phyloP scores from a whole-genome alignment of 92 coral and sea anemone species.

The Siderastrea siderea region DNA sequence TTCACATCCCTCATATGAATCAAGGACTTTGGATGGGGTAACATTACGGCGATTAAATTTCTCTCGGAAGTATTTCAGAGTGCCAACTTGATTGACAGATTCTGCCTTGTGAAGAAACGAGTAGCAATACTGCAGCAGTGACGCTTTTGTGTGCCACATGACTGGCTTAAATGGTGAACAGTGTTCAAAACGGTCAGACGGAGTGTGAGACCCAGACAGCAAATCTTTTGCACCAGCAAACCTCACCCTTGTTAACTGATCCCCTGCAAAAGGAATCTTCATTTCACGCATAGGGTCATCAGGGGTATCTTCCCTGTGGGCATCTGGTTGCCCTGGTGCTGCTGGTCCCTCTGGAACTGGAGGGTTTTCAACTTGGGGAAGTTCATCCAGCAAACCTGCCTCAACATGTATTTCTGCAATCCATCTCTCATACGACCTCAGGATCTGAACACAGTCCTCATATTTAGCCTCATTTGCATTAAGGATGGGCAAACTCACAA shows the following conservation, averaged over 20 bases:
- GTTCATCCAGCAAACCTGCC: conserved; percentile 62
- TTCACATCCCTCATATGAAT: conserved; percentile 83
- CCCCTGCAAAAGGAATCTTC: conserved; percentile 66
- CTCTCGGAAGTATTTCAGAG: conserved; percentile 70
- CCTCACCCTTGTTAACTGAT: conserved; percentile 62
- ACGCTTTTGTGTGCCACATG: conserved; percentile 79
- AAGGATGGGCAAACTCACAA: conserved; percentile 63
- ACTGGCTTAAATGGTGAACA: conserved; percentile 43
- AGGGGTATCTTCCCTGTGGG: conserved; percentile 56
- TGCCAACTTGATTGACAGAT: conserved; percentile 52
- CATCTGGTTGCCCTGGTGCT: conserved; percentile 69
- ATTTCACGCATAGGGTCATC: conserved; percentile 75
- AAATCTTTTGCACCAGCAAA: conserved; percentile 76
- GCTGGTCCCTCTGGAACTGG: conserved; percentile 67
- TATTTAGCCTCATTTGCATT: conserved; percentile 69
- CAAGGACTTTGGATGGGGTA: conserved; percentile 78
- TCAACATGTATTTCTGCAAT: conserved; percentile 69
- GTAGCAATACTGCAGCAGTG: conserved; percentile 67
- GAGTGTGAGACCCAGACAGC: conserved; percentile 79
- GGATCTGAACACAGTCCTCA: conserved; percentile 69
- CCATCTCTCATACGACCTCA: conserved; percentile 67
- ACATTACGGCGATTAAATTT: conserved; percentile 71
- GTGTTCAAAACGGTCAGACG: conserved; percentile 57
- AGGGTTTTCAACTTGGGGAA: conserved; percentile 58
- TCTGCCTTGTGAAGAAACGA: too few species aligned